These are phyloP conservation scores for Heliconius hermathena DNA, from an alignment of 1,140 invertebrate species.

Conservation along the genomic window DNA sequence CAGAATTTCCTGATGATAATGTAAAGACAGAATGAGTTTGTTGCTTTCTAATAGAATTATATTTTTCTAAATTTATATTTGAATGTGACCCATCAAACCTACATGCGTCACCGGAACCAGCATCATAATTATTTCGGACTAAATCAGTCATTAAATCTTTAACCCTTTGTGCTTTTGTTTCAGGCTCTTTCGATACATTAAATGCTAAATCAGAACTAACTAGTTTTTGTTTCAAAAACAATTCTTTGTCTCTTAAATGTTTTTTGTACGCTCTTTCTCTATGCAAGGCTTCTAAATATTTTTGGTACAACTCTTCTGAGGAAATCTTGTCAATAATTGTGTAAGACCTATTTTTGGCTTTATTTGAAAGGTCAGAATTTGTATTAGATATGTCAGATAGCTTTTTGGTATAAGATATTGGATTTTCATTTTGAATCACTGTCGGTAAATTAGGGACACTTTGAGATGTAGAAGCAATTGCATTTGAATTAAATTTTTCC, in stretches of 20 bases:
- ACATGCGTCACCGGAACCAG: slow-evolving; percentile 73
- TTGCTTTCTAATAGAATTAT: slow-evolving; percentile 48
- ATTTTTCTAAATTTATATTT: slow-evolving; percentile 45
- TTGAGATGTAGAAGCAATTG: slow-evolving; percentile 68
- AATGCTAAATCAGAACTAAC: slow-evolving; percentile 57
- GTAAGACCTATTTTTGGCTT: slow-evolving; percentile 55
- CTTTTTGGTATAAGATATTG: slow-evolving; percentile 45
- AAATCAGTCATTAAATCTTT: slow-evolving; percentile 72
- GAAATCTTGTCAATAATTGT: slow-evolving; percentile 58
- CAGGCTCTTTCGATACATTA: slow-evolving; percentile 43
- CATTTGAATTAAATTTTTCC: slow-evolving; percentile 64
- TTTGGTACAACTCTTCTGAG: slow-evolving; percentile 73
- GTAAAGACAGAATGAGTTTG: slow-evolving; percentile 76
- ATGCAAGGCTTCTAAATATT: slow-evolving; percentile 70
- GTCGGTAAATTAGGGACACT: slow-evolving; percentile 67
- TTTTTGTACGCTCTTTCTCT: slow-evolving; percentile 69
- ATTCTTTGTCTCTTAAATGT: slow-evolving; percentile 68
- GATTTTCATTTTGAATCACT: slow-evolving; percentile 53
- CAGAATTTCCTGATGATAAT: slow-evolving; percentile 64
- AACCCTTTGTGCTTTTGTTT: slow-evolving; percentile 53
- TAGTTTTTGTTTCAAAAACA: slow-evolving; percentile 67
- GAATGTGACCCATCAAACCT: slow-evolving; percentile 60
- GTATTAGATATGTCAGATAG: slow-evolving; percentile 52
- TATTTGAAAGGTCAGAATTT: slow-evolving; percentile 64
- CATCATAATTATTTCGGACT: slow-evolving; percentile 69